phyloP scores from a whole-genome alignment of 2,888 invertebrate genomes.

The Mimachlamys varia region DNA sequence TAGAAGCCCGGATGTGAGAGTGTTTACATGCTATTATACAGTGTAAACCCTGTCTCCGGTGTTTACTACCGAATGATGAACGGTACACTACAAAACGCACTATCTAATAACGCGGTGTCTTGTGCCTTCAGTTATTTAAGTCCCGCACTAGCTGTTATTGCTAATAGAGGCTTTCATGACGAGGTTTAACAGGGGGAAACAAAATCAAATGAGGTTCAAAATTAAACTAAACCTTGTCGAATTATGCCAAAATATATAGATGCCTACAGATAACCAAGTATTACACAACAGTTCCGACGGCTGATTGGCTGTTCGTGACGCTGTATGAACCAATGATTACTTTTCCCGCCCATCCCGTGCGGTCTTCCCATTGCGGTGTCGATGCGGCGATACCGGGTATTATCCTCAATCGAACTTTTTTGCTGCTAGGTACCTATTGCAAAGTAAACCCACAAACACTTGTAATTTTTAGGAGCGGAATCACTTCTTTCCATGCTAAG shows the following conservation, averaged over 20 bases:
- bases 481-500: constrained; percentile 23
- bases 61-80: not conserved
- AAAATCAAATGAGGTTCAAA: not conserved
- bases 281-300: not conserved
- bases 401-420: not conserved
- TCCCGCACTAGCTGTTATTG: not conserved
- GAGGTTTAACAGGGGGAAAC: not conserved
- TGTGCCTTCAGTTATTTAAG: too few species aligned
- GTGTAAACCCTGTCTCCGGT: constrained; percentile 3
- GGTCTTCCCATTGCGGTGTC: not conserved
- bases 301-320: not conserved
- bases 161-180: not conserved
- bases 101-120: too few species aligned
- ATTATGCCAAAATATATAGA: not conserved
- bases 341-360: constrained; percentile 21
- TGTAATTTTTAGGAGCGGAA: constrained; percentile 10
- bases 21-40: not conserved
- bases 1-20: not conserved
- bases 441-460: not conserved
- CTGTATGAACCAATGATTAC: not conserved
- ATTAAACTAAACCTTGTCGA: not conserved
- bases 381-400: not conserved
- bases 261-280: not conserved
- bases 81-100: not conserved
- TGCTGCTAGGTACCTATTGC: not conserved